Percentiles rank a stretch among this genome's conserved stretches.
These are phyloP conservation scores for Cariama cristata DNA, from an alignment of 2,113 vertebrate genomes.

Conservation along the genomic window DNA sequence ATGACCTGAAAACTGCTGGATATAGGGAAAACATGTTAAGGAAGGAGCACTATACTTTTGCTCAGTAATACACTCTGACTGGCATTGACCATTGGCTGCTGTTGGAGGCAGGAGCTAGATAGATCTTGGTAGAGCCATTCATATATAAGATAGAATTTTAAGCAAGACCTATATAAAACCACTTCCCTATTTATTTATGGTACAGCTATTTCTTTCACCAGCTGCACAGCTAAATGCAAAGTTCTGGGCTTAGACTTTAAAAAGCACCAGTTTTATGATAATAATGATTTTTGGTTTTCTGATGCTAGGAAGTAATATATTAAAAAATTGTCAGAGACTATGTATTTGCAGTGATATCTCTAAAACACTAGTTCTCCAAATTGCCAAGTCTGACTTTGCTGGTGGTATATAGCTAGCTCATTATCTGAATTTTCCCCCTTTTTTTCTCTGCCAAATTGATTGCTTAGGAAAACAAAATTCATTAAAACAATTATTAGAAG, in stretches of 20 bases:
- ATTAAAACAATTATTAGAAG: background rate
- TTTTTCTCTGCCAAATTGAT: background rate
- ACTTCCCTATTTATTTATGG: background rate
- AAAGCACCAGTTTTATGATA: background rate
- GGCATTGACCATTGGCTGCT: background rate
- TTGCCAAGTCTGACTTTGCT: background rate
- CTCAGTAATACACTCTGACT: background rate
- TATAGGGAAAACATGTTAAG: background rate
- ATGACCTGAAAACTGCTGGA: background rate
- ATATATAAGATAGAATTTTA: background rate
- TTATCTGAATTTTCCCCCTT: background rate
- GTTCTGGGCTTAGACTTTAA: background rate
- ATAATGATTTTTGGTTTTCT: background rate
- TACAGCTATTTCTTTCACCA: background rate
- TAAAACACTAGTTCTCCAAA: background rate
- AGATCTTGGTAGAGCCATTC: background rate
- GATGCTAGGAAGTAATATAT: background rate
- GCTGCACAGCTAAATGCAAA: background rate
- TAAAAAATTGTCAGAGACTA: background rate
- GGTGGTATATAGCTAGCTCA: background rate
- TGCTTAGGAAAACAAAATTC: background rate
- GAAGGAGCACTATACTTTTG: background rate
- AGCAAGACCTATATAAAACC: background rate
- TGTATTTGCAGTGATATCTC: background rate
- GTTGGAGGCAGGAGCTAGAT: background rate